Evolutionary conservation across 2,888 invertebrate genomes (phyloP).

Genomic region (Xestia rhomboidea): DNA sequence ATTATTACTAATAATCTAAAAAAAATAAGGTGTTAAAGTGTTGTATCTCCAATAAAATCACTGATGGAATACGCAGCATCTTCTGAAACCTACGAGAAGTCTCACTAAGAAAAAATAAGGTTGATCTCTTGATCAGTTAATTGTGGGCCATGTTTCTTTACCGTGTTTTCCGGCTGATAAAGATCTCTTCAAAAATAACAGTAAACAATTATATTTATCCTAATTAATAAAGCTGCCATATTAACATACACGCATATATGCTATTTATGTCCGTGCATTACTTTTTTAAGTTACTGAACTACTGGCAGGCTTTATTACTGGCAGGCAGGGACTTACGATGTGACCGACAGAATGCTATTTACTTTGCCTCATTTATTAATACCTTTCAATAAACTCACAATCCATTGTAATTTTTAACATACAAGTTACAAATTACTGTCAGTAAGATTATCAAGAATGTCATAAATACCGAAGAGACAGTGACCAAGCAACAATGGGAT

Average conservation of each 20-base stretch:
- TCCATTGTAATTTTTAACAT: slow-evolving; percentile 33
- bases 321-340: not conserved
- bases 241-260: not conserved
- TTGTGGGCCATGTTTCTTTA: slow-evolving; percentile 6
- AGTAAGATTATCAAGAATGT: slow-evolving; percentile 56
- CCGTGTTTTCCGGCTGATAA: slow-evolving; percentile 27
- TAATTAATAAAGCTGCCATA: not conserved
- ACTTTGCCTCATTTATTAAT: slow-evolving; percentile 1
- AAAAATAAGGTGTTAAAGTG: not conserved
- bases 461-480: slow-evolving; percentile 59
- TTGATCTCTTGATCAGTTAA: slow-evolving; percentile 15
- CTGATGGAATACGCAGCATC: not conserved
- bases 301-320: too few species aligned
- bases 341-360: not conserved
- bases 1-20: not conserved
- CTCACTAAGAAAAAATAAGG: not conserved
- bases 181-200: slow-evolving; percentile 18
- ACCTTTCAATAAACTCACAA: slow-evolving; percentile 34
- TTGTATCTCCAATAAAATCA: not conserved
- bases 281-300: not conserved
- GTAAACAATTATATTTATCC: not conserved
- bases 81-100: not conserved
- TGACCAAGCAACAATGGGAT: slow-evolving; percentile 70
- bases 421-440: slow-evolving; percentile 44
- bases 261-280: not conserved